phyloP scores from a whole-genome alignment of 2,113 vertebrate species.

The Brachyistius frenatus region DNA sequence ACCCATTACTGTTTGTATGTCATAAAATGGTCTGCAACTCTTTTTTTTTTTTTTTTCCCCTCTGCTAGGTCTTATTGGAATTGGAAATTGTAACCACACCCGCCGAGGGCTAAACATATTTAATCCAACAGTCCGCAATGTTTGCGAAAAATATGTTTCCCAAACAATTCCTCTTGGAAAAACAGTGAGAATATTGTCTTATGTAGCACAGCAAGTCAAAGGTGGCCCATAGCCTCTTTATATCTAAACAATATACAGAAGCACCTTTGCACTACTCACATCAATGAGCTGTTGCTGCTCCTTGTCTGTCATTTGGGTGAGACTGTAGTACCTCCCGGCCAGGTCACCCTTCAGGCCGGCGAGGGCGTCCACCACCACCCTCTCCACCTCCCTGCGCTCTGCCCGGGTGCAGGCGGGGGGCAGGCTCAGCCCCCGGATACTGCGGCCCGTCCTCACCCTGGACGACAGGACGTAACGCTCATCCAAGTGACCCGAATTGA shows the following conservation, averaged over 20 bases:
- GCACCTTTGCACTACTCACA: slow-evolving; percentile 55
- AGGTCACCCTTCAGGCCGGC: slow-evolving; percentile 79
- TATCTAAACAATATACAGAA: not conserved
- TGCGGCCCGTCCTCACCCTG: slow-evolving; percentile 89
- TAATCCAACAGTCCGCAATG: too few relatives aligned
- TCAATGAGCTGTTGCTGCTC: slow-evolving; percentile 87
- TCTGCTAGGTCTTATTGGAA: not conserved
- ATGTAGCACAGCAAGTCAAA: not conserved
- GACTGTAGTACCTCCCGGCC: slow-evolving; percentile 81
- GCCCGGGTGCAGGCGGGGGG: slow-evolving; percentile 84
- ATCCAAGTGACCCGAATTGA: slow-evolving; percentile 91
- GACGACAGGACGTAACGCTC: slow-evolving; percentile 96
- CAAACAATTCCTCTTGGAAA: too few relatives aligned
- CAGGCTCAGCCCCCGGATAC: slow-evolving; percentile 83
- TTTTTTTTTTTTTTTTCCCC: not conserved
- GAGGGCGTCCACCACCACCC: slow-evolving; percentile 83
- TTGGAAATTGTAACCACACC: not conserved
- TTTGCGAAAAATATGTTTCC: too few relatives aligned
- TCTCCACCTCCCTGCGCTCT: slow-evolving; percentile 84
- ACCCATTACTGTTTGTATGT: not conserved
- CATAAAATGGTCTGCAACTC: not conserved
- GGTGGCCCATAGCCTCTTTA: not conserved
- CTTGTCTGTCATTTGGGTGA: slow-evolving; percentile 81
- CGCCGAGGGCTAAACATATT: not conserved
- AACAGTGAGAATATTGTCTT: too few relatives aligned